Conservation (phyloP, 2,888 invertebrate species). For the Bedellia somnulentella region DNA sequence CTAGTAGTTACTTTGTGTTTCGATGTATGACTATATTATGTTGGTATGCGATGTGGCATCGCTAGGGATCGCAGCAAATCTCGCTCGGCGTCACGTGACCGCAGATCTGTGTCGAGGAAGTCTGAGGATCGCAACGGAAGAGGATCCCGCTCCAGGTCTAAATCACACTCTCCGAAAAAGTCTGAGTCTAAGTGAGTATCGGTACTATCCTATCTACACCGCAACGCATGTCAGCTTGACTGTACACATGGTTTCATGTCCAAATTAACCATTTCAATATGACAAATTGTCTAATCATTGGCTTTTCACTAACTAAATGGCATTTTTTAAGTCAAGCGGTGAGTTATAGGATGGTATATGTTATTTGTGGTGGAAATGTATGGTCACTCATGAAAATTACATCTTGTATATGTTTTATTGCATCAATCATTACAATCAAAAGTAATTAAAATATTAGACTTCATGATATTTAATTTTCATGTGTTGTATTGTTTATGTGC, state of each 20-base stretch:
- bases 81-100: slow-evolving; percentile 24
- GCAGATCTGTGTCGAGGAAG: slow-evolving; percentile 19
- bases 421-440: background rate
- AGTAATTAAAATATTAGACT: background rate
- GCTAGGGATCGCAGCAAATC: slow-evolving; percentile 44
- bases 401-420: background rate
- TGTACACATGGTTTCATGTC: too few species aligned
- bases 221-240: too few species aligned
- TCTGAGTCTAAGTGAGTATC: slow-evolving; percentile 15
- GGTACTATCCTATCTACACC: too few species aligned
- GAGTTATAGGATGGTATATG: too few species aligned
- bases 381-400: background rate
- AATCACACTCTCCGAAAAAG: slow-evolving; percentile 53
- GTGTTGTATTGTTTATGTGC: too few species aligned
- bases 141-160: slow-evolving; percentile 28
- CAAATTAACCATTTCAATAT: too few species aligned
- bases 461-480: background rate
- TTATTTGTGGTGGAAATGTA: too few species aligned
- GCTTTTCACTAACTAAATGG: too few species aligned
- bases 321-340: too few species aligned
- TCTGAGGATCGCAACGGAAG: slow-evolving; percentile 11
- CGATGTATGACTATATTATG: slow-evolving; percentile 4
- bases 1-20: too few species aligned
- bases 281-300: too few species aligned
- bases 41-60: slow-evolving; percentile 6